A percentile compares a stretch with the other conserved stretches of the same genome.
Conservation (phyloP, 1,140 invertebrate species). For the Scaptomyza pallida region DNA sequence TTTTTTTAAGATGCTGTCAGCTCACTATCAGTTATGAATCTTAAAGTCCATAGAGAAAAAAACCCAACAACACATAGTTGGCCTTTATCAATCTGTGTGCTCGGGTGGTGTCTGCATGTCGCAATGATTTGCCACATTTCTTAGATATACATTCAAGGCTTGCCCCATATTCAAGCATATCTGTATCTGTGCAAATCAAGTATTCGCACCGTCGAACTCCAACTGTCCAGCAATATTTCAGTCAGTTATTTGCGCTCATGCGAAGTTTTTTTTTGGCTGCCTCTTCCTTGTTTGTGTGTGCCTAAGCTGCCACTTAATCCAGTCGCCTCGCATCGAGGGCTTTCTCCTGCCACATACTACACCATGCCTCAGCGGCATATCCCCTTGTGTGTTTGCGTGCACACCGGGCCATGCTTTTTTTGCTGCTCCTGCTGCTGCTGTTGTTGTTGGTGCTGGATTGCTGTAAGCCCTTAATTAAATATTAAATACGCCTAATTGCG, state of each 20-base stretch:
- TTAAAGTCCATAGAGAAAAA: background rate
- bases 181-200: slow-evolving; percentile 58
- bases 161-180: slow-evolving; percentile 9
- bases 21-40: slow-evolving; percentile 16
- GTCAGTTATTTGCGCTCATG: slow-evolving; percentile 45
- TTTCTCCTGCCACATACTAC: slow-evolving; percentile 10
- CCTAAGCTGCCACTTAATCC: slow-evolving; percentile 79
- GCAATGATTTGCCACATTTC: slow-evolving; percentile 11
- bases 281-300: slow-evolving; percentile 45
- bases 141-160: background rate
- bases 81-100: slow-evolving; percentile 3
- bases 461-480: slow-evolving; percentile 79
- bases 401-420: slow-evolving; percentile 34
- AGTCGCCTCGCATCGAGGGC: slow-evolving; percentile 60
- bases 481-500: slow-evolving; percentile 80
- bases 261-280: slow-evolving; percentile 19
- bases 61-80: slow-evolving; percentile 6
- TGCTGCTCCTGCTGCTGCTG: no score
- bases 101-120: background rate
- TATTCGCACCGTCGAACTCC: slow-evolving; percentile 65
- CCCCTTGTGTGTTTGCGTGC: slow-evolving; percentile 55
- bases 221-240: slow-evolving; percentile 51
- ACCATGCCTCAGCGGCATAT: slow-evolving; percentile 21
- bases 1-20: background rate
- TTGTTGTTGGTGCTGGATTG: slow-evolving; percentile 27